These are phyloP conservation scores for Tachina lurida DNA, from an alignment of 2,888 invertebrate species.

Conservation along the genomic window DNA sequence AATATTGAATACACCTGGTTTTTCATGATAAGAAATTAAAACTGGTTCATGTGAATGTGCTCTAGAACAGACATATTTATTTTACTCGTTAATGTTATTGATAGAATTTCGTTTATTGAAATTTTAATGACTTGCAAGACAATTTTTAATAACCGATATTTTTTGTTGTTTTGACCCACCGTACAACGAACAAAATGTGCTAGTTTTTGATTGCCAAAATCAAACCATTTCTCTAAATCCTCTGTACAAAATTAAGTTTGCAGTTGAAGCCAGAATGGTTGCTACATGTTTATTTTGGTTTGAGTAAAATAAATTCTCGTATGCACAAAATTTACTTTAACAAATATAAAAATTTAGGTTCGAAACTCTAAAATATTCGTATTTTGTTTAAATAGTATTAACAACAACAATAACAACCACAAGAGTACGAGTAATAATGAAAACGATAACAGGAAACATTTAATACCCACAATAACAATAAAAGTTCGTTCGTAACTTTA, in stretches of 20 bases:
- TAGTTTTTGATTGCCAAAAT: conserved; percentile 1
- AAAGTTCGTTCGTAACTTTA: conserved; percentile 47
- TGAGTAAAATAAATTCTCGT: conserved; percentile 1
- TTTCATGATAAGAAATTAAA: too few species aligned
- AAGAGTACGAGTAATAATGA: not conserved
- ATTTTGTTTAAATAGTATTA: not conserved
- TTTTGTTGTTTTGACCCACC: not conserved
- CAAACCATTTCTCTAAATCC: conserved; percentile 34
- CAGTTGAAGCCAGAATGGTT: conserved; percentile 9
- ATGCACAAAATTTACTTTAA: conserved; percentile 37
- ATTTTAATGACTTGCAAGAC: too few species aligned
- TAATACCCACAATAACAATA: conserved; percentile 55
- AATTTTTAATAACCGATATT: too few species aligned
- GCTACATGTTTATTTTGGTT: conserved; percentile 27
- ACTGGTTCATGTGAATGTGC: too few species aligned
- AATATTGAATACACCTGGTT: too few species aligned
- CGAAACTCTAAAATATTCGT: conserved; percentile 44
- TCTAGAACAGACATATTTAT: too few species aligned
- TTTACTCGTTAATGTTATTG: too few species aligned
- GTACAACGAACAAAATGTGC: not conserved
- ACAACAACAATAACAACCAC: conserved; percentile 11
- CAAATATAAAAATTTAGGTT: conserved; percentile 54
- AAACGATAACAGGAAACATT: conserved; percentile 44
- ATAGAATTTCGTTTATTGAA: too few species aligned
- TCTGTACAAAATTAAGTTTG: conserved; percentile 18